phyloP scores from a whole-genome alignment of 2,888 invertebrate genomes.

The Trichacis sp. region DNA sequence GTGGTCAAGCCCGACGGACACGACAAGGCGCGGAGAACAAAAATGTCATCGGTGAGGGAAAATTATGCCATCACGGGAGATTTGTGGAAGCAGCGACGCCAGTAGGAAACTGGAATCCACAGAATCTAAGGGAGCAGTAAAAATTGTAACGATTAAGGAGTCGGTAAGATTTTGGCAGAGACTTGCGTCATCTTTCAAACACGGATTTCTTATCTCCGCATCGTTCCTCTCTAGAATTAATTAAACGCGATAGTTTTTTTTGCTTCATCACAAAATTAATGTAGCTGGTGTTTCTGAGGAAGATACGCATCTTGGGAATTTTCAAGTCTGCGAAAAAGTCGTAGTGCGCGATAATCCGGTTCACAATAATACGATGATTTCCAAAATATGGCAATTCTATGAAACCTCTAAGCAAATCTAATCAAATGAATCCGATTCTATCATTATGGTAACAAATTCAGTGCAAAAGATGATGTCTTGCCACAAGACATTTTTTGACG shows the following conservation, averaged over 20 bases:
- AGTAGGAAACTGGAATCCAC: slow-evolving; percentile 21
- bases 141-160: neutral
- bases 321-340: too few species aligned
- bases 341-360: too few species aligned
- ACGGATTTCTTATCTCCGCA: slow-evolving; percentile 38
- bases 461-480: too few species aligned
- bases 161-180: slow-evolving; percentile 17
- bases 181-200: slow-evolving; percentile 38
- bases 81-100: slow-evolving; percentile 18
- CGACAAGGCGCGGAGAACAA: slow-evolving; percentile 50
- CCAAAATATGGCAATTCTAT: too few species aligned
- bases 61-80: slow-evolving; percentile 48
- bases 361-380: too few species aligned
- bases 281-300: slow-evolving; percentile 54
- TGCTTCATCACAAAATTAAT: slow-evolving; percentile 57
- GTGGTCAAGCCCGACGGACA: slow-evolving; percentile 48
- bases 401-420: too few species aligned
- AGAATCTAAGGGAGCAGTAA: neutral
- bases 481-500: too few species aligned
- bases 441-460: too few species aligned
- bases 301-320: slow-evolving; percentile 46
- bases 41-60: slow-evolving; percentile 54
- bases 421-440: too few species aligned
- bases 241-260: slow-evolving; percentile 47
- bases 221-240: slow-evolving; percentile 42